Conservation (phyloP, 2,888 invertebrate species). For the Ornithoptera alexandrae region DNA sequence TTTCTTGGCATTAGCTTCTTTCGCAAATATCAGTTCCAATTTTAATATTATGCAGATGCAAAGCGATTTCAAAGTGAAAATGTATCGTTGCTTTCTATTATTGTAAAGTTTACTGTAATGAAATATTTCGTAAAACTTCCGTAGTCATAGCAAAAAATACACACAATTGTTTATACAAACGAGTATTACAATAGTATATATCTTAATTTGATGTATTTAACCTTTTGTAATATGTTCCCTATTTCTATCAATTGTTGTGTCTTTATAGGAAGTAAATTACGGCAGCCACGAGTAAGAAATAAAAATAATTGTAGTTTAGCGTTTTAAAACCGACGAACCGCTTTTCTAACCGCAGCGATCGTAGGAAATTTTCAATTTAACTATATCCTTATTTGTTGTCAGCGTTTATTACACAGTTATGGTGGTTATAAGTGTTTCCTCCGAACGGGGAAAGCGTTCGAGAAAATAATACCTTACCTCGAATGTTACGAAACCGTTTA, state of each 20-base stretch:
- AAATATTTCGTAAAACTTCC: no score
- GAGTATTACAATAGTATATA: not conserved
- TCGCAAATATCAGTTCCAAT: not conserved
- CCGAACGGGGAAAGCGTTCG: conserved; percentile 20
- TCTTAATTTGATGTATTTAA: not conserved
- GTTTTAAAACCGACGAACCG: not conserved
- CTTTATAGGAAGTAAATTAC: not conserved
- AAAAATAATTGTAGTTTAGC: not conserved
- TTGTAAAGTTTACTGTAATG: no score
- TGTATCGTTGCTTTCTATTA: no score
- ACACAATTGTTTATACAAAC: no score
- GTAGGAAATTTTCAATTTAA: conserved; percentile 15
- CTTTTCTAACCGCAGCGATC: conserved; percentile 20
- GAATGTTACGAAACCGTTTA: conserved; percentile 24
- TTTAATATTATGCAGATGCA: no score
- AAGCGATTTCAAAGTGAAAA: no score
- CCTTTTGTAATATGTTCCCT: not conserved
- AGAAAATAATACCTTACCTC: conserved; percentile 25
- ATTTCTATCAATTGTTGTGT: not conserved
- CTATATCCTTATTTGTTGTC: conserved; percentile 24
- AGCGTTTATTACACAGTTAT: conserved; percentile 22
- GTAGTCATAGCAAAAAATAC: no score
- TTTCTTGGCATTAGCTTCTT: not conserved
- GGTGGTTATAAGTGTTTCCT: conserved; percentile 22
- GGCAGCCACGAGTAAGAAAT: not conserved